Conservation (phyloP, 2,113 vertebrate genomes). For the Toxostoma redivivum region DNA sequence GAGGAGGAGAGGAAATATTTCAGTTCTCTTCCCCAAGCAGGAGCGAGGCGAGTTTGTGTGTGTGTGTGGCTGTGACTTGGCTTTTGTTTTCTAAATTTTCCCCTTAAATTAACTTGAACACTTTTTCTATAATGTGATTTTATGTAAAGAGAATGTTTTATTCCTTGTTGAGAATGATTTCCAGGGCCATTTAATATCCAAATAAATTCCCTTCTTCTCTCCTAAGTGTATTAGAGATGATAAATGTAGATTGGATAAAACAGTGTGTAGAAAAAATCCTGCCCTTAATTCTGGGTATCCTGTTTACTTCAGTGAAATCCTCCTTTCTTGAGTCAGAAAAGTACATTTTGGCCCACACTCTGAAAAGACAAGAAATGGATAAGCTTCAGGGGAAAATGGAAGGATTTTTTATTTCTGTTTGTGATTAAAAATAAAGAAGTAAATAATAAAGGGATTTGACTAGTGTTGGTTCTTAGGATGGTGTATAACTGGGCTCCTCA, state of each 20-base stretch:
- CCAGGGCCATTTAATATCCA: background rate
- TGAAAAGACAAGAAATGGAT: background rate
- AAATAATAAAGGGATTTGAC: conserved; percentile 46
- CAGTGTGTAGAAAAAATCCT: conserved; percentile 4
- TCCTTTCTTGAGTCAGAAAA: background rate
- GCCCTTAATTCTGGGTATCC: conserved; percentile 19
- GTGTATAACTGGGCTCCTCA: conserved; percentile 36
- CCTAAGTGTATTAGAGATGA: background rate
- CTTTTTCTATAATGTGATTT: conserved; percentile 5
- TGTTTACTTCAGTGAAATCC: conserved; percentile 31
- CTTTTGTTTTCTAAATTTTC: conserved; percentile 35
- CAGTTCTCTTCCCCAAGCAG: background rate
- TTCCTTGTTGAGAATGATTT: conserved; percentile 39
- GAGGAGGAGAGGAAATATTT: conserved; percentile 7
- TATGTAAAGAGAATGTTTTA: conserved; percentile 23
- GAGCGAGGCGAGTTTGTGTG: background rate
- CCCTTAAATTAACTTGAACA: conserved; percentile 30
- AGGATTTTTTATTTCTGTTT: background rate
- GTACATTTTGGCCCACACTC: background rate
- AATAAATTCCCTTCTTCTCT: conserved; percentile 22
- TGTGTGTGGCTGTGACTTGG: background rate
- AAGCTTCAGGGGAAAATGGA: background rate
- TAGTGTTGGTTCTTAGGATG: background rate
- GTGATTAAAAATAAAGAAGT: conserved; percentile 49
- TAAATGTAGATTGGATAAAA: conserved; percentile 9